Conservation (phyloP, 2,888 invertebrate genomes). For the Drosophila stalkeri region DNA sequence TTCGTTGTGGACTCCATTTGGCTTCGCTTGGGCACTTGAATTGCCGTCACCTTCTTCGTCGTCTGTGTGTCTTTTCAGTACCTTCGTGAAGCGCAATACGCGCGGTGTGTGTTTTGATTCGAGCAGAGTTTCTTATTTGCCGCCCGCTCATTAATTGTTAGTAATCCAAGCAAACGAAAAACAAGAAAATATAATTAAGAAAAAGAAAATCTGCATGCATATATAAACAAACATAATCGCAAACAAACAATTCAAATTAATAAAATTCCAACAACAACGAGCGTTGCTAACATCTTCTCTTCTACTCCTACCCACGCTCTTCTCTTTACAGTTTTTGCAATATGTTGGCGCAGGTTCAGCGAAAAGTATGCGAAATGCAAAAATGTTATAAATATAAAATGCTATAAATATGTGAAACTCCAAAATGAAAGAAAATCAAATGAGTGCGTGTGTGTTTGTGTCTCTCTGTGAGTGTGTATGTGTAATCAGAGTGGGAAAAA, state of each 20-base stretch:
- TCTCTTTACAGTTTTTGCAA: slow-evolving; percentile 67
- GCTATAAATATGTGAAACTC: slow-evolving; percentile 61
- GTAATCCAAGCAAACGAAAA: slow-evolving; percentile 37
- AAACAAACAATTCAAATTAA: not conserved
- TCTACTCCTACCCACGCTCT: slow-evolving; percentile 37
- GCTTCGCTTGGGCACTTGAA: slow-evolving; percentile 70
- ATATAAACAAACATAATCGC: slow-evolving; percentile 8
- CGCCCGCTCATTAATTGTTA: slow-evolving; percentile 66
- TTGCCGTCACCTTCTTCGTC: slow-evolving; percentile 44
- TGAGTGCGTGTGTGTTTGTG: slow-evolving; percentile 24
- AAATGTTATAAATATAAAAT: slow-evolving; percentile 53
- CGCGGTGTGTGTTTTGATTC: slow-evolving; percentile 68
- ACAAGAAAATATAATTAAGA: slow-evolving; percentile 5
- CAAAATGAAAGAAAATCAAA: slow-evolving; percentile 52
- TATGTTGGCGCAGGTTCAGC: slow-evolving; percentile 78
- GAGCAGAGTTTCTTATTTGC: slow-evolving; percentile 72
- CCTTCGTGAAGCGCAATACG: slow-evolving; percentile 77
- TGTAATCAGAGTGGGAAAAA: slow-evolving; percentile 53
- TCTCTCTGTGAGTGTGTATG: slow-evolving; percentile 13
- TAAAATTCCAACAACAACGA: slow-evolving; percentile 15
- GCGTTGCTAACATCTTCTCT: slow-evolving; percentile 41
- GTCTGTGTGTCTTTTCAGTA: slow-evolving; percentile 64
- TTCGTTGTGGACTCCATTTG: slow-evolving; percentile 77
- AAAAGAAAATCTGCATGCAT: slow-evolving; percentile 12
- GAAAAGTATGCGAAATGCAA: slow-evolving; percentile 63